A percentile compares a stretch with the other conserved stretches of the same genome.
Conservation (phyloP, 2,797 vertebrate genomes). For the Oryzias sinensis region DNA sequence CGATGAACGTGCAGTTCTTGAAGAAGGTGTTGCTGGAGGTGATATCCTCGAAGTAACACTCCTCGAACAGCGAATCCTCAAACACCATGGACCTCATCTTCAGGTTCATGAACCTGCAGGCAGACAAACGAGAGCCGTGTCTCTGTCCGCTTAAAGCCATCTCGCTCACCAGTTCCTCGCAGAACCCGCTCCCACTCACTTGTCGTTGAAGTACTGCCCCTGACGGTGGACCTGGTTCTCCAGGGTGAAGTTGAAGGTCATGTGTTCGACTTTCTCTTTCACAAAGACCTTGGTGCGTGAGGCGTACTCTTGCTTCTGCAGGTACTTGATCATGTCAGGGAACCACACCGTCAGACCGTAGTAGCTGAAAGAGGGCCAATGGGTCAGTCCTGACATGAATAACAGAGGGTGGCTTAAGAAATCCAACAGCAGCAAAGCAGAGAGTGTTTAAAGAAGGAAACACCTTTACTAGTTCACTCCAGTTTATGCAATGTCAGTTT, state of each 20-base stretch:
- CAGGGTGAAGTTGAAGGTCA: constrained; percentile 97
- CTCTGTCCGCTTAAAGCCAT: no score
- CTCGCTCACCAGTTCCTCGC: no score
- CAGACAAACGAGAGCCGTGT: no score
- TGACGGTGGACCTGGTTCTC: constrained; percentile 95
- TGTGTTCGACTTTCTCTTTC: constrained; percentile 89
- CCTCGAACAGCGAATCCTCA: constrained; percentile 93
- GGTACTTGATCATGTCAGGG: constrained; percentile 97
- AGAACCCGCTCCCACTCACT: constrained; percentile 72
- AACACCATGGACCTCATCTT: constrained; percentile 95
- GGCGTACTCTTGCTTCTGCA: constrained; percentile 90
- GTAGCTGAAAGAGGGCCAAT: constrained; percentile 78
- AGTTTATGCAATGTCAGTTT: no score
- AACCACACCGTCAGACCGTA: constrained; percentile 97
- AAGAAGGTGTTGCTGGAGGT: constrained; percentile 98
- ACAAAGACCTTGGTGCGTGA: constrained; percentile 89
- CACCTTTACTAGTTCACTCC: no score
- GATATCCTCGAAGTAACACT: constrained; percentile 96
- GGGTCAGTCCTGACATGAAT: not conserved
- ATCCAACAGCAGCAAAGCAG: no score
- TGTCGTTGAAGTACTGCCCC: constrained; percentile 96
- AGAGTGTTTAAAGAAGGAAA: no score
- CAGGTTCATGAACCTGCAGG: constrained; percentile 88
- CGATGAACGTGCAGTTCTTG: constrained; percentile 95
- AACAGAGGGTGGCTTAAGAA: not conserved